Base-by-base conservation (phyloP, 2,797 vertebrate species). In the Micrastur ruficollis region DNA sequence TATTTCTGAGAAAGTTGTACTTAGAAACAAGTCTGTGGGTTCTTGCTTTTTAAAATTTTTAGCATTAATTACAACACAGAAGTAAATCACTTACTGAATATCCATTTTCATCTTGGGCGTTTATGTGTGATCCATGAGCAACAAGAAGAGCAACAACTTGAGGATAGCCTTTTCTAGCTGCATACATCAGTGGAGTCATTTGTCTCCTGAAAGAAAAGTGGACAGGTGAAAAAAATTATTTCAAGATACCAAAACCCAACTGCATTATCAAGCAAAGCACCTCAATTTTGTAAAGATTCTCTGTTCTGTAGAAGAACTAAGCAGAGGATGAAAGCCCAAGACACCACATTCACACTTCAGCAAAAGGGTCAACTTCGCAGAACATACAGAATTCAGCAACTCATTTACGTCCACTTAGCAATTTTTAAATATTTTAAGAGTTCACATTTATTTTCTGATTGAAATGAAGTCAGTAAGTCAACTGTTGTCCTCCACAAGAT, bases 171-270 rank as follows among this genome's bases (percentile, higher is more conserved):
- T 98, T 97, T 73, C 97, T 98, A 56, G 99, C 98, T 58, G 99
- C 99, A 73, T 99, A 97, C 99, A 99, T 99, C 95, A 99, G 78
- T 8, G 99, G 98, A 31, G 98, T 99, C 98, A 99, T 99, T 26
- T 96, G 96, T 90, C 95, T 98, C 89, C 99, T 99, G 86, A 40
- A 72, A 86, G 82, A 81, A 78, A 96, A 66, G 14, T n/a, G 38
- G 19, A 52, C 3, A n/a, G 23, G 16, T 56, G 36, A 88, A 78
- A 78, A 59, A 42, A 38, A 20, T 5, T 12, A 50, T 34, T 44
- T 89, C 52, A 82, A 61, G 74, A 49, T 16, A 55, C 59, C 65
- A 78, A 95, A 92, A 93, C 34, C 22, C 7, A 65, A 38, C 19
- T 50, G n/a, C 20, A 53, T 36, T 62, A 71, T 32, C 38, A 81